A percentile compares a stretch with the other conserved stretches of the same genome.
Conservation (phyloP, 2,888 invertebrate species). For the Zygogramma bicolorata region DNA sequence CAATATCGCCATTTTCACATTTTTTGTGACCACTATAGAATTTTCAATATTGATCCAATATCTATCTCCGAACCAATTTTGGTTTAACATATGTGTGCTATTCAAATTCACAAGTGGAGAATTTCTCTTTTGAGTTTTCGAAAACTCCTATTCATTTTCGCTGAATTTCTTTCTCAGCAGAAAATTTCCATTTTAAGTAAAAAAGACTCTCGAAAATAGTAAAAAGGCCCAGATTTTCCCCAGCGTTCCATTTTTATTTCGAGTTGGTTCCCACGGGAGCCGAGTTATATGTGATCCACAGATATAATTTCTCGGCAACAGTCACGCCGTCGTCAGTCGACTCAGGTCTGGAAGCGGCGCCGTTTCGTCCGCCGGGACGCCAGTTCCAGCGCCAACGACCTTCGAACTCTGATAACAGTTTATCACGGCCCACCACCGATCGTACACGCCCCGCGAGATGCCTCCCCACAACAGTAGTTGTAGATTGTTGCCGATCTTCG, state of each 20-base stretch:
- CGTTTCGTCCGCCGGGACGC: not conserved
- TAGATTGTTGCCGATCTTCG: not conserved
- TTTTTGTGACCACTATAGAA: too few species aligned
- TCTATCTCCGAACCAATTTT: too few species aligned
- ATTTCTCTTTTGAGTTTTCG: too few species aligned
- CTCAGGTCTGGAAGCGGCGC: not conserved
- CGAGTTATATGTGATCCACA: not conserved
- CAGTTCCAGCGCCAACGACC: conserved; percentile 7
- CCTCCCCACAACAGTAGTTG: not conserved
- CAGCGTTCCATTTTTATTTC: not conserved
- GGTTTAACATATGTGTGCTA: too few species aligned
- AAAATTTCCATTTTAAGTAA: too few species aligned
- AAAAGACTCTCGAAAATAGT: too few species aligned
- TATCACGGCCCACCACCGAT: conserved; percentile 1
- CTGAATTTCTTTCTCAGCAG: too few species aligned
- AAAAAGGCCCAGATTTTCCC: too few species aligned
- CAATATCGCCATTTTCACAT: too few species aligned
- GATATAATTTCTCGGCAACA: not conserved
- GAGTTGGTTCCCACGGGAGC: not conserved
- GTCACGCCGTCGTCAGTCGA: not conserved
- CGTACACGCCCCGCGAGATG: conserved; percentile 1
- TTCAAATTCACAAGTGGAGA: too few species aligned
- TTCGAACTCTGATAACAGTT: conserved; percentile 7
- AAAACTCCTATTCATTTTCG: too few species aligned
- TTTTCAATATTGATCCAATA: too few species aligned